Percentiles rank a stretch among this genome's conserved stretches.
phyloP scores from a whole-genome alignment of 2,888 invertebrate species.

The Eristalis pertinax region DNA sequence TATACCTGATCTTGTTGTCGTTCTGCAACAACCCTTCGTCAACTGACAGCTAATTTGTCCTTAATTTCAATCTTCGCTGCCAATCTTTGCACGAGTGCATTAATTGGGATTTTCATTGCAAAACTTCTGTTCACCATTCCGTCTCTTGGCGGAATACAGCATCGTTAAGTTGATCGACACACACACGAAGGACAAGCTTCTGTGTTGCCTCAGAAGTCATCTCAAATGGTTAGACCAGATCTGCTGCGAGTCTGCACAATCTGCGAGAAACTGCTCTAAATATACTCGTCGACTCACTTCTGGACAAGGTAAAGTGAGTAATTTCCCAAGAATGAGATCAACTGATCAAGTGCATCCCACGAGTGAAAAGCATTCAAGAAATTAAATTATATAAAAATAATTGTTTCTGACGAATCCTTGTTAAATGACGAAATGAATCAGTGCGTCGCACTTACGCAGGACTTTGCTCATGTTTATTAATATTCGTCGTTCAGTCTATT shows the following conservation, averaged over 20 bases:
- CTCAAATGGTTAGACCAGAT: not conserved
- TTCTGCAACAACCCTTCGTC: no score
- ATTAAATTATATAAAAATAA: not conserved
- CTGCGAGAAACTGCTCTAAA: not conserved
- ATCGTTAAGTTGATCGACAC: no score
- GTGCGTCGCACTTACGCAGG: slow-evolving; percentile 33
- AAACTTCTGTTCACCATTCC: no score
- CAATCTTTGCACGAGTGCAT: no score
- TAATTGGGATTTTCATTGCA: no score
- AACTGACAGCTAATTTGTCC: no score
- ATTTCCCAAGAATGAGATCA: not conserved
- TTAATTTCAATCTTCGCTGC: no score
- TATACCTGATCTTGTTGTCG: no score
- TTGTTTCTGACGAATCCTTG: not conserved
- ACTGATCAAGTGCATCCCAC: not conserved
- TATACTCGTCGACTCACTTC: not conserved
- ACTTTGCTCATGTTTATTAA: slow-evolving; percentile 57
- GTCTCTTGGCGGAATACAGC: no score
- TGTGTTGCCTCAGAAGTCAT: not conserved
- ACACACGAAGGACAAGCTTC: not conserved
- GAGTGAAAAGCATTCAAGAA: not conserved
- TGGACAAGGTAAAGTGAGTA: not conserved
- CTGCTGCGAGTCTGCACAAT: not conserved
- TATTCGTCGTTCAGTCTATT: slow-evolving; percentile 30
- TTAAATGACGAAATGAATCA: slow-evolving; percentile 33